A percentile compares a stretch with the other conserved stretches of the same genome.
Evolutionary conservation across 2,113 vertebrate species (phyloP).

Genomic region (Pagrus major): DNA sequence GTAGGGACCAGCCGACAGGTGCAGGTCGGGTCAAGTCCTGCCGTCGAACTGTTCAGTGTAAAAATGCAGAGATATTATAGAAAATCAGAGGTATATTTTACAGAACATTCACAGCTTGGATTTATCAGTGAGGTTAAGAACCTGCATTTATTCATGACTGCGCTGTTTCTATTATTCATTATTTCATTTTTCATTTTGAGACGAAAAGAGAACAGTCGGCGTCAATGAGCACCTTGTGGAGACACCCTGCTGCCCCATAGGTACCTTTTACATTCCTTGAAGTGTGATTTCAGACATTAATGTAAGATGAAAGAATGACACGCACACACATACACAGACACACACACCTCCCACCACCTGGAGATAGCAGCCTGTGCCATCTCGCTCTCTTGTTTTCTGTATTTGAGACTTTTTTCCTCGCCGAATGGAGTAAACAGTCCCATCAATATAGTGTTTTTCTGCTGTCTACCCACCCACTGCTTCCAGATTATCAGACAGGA

Average conservation of each 20-base stretch:
- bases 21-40: conserved; percentile 54
- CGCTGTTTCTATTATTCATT: conserved; percentile 35
- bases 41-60: conserved; percentile 42
- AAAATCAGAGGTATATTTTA: conserved; percentile 48
- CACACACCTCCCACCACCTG: conserved; percentile 10
- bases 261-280: conserved; percentile 32
- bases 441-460: conserved; percentile 71
- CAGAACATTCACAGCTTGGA: conserved; percentile 39
- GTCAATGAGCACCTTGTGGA: conserved; percentile 6
- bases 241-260: conserved; percentile 6
- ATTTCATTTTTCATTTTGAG: conserved; percentile 53
- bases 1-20: conserved; percentile 2
- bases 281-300: conserved; percentile 44
- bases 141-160: conserved; percentile 58
- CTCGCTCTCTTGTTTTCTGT: conserved; percentile 43
- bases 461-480: conserved; percentile 71
- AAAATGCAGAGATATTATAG: conserved; percentile 42
- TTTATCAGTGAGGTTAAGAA: conserved; percentile 38
- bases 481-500: conserved; percentile 67
- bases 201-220: conserved; percentile 27
- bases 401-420: conserved; percentile 24
- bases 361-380: conserved; percentile 15
- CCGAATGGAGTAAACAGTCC: conserved; percentile 63
- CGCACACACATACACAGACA: background rate
- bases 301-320: conserved; percentile 19